These are phyloP conservation scores for Ianthella basta DNA, from an alignment of 37 sponge, comb jelly and placozoan genomes.

Conservation along the genomic window DNA sequence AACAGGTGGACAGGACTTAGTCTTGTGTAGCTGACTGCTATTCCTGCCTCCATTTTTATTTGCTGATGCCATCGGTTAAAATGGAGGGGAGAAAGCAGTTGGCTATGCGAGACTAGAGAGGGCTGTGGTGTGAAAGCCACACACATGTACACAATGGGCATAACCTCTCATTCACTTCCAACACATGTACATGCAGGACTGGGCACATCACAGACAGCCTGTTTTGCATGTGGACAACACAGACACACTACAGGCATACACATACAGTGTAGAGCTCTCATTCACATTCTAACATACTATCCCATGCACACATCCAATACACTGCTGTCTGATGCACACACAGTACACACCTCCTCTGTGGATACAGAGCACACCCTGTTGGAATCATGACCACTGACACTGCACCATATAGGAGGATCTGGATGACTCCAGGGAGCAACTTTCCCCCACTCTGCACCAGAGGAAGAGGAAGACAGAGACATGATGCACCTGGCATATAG, in stretches of 20 bases:
- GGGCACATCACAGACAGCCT: too few relatives aligned
- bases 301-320: slow-evolving; percentile 2
- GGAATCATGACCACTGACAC: slow-evolving; percentile 72
- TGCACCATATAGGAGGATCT: slow-evolving; percentile 46
- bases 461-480: not conserved
- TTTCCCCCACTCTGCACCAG: slow-evolving; percentile 31
- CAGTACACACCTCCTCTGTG: slow-evolving; percentile 78
- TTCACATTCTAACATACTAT: slow-evolving; percentile 1
- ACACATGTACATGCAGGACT: too few relatives aligned
- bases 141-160: too few relatives aligned
- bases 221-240: not conserved
- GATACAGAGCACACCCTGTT: slow-evolving; percentile 86
- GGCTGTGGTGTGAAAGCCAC: too few relatives aligned
- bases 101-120: too few relatives aligned
- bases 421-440: slow-evolving; percentile 35
- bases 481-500: too few relatives aligned
- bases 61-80: too few relatives aligned
- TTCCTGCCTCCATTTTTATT: too few relatives aligned
- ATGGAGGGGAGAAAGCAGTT: not conserved
- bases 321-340: too few relatives aligned
- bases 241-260: not conserved
- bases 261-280: not conserved
- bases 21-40: too few relatives aligned
- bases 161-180: too few relatives aligned
- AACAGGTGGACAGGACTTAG: too few relatives aligned